phyloP scores from a whole-genome alignment of 2,888 invertebrate species.

The Chelonus formosanus region DNA sequence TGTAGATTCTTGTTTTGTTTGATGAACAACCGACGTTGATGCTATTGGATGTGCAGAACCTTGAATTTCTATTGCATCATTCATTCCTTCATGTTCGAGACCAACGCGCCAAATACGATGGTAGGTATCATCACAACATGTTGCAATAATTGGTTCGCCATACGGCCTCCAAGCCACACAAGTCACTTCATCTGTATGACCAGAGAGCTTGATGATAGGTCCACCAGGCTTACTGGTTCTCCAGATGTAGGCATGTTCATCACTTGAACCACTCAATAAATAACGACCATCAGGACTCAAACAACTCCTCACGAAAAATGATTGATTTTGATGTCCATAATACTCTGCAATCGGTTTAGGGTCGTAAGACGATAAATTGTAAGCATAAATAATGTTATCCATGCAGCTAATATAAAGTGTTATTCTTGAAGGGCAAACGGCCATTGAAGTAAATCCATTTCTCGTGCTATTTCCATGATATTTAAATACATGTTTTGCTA shows the following conservation, averaged over 20 bases:
- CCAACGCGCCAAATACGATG: conserved; percentile 81
- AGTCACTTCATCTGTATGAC: conserved; percentile 87
- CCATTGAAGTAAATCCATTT: conserved; percentile 80
- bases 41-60: conserved; percentile 67
- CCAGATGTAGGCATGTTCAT: conserved; percentile 89
- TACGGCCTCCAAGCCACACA: conserved; percentile 81
- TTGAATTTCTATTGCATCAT: conserved; percentile 60
- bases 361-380: conserved; percentile 77
- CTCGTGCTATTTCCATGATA: conserved; percentile 77
- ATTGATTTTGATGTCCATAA: conserved; percentile 78
- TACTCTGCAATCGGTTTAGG: conserved; percentile 69
- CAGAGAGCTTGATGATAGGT: conserved; percentile 76
- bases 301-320: conserved; percentile 86
- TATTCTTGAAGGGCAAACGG: conserved; percentile 75
- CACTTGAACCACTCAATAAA: conserved; percentile 88
- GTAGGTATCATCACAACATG: conserved; percentile 84
- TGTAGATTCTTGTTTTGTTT: conserved; percentile 51
- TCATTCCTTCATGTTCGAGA: conserved; percentile 63
- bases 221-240: conserved; percentile 70
- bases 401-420: conserved; percentile 86
- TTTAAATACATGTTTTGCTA: conserved; percentile 77
- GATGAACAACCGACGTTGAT: conserved; percentile 38
- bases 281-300: conserved; percentile 84
- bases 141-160: conserved; percentile 74
- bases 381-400: conserved; percentile 86